Conservation (phyloP, 2,888 invertebrate species). For the Baccha elongata region DNA sequence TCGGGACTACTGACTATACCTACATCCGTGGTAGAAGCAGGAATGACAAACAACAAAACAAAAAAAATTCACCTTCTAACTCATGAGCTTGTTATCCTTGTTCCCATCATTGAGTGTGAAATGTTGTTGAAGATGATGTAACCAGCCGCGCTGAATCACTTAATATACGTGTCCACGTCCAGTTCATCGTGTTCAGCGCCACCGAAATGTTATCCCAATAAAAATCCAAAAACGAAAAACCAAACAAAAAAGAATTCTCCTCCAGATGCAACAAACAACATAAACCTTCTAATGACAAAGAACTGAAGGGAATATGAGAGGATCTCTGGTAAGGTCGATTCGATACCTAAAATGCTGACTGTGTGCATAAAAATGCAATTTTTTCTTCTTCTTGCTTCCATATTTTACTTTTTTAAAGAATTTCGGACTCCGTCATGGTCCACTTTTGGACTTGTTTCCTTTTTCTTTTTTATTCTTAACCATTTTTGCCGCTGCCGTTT, state of each 20-base stretch:
- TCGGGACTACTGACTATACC: conserved; percentile 28
- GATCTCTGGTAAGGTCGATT: conserved; percentile 51
- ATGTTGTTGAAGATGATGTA: conserved; percentile 70
- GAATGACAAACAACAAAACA: conserved; percentile 23
- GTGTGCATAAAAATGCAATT: conserved; percentile 15
- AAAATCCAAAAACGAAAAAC: conserved; percentile 8
- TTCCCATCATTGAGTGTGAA: conserved; percentile 65
- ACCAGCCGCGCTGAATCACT: conserved; percentile 64
- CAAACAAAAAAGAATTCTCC: conserved; percentile 33
- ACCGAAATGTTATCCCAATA: conserved; percentile 44
- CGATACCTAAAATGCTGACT: conserved; percentile 13
- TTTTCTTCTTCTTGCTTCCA: conserved; percentile 14
- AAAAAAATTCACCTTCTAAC: conserved; percentile 50
- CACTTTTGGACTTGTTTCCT: conserved; percentile 64
- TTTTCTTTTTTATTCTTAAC: conserved; percentile 21
- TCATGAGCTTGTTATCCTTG: conserved; percentile 68
- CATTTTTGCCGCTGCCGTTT: conserved; percentile 52
- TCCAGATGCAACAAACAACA: conserved; percentile 58
- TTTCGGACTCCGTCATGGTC: conserved; percentile 39
- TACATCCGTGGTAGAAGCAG: conserved; percentile 18
- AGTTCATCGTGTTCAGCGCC: conserved; percentile 59
- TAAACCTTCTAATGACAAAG: conserved; percentile 51
- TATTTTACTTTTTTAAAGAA: conserved; percentile 12
- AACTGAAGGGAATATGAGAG: conserved; percentile 39
- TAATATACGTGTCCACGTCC: conserved; percentile 63